Evolutionary conservation across 2,113 vertebrate species (phyloP), one percentile per base, ranked within the genome.

Genomic region (Micronycteris hirsuta): DNA sequence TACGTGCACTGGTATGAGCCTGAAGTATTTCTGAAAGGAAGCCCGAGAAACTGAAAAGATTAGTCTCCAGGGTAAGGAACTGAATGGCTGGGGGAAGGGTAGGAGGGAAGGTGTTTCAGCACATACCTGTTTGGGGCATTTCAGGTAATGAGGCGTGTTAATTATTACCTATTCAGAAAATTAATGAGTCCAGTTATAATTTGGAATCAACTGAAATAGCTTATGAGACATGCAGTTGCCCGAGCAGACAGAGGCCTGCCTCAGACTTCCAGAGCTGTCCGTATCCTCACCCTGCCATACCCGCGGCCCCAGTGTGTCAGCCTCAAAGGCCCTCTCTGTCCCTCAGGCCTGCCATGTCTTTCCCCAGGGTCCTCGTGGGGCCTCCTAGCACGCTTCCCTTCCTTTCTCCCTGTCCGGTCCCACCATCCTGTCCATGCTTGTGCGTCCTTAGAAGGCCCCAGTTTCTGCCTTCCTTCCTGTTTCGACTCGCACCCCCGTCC

Each of bases 381-480:
- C 78, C 63, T 56, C 36, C 22, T 8, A 33, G 17, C 28, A 20
- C 47, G 14, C 10, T 38, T 45, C 41, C 58, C 10, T 28, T 20
- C 43, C 10, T 26, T 24, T 8, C 7, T 63, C 31, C 47, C 7
- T 89, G 45, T 24, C 68, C 33, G 14, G 11, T 65, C 73, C 20
- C 0, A 28, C 74, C 1, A 0, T 58, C 77, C 36, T 31, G 2
- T 38, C 45, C 4, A 0, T 61, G 31, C 24, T 13, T 4, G 33
- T 54, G 7, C 15, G 5, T 36, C 52, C 43, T 43, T 33, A 8
- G 4, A 54, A 3, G n/a, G 54, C 26, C 17, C 17, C 33, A 2
- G 6, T 19, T 65, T 43, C 45, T 28, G 38, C 38, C 31, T 43
- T 4, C 20, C 5, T 38, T 2, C 26, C 31, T 47, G 2, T 47